A percentile compares a stretch with the other conserved stretches of the same genome.
phyloP scores from a whole-genome alignment of 2,888 invertebrate genomes.

The Caenorhabditis doughertyi region DNA sequence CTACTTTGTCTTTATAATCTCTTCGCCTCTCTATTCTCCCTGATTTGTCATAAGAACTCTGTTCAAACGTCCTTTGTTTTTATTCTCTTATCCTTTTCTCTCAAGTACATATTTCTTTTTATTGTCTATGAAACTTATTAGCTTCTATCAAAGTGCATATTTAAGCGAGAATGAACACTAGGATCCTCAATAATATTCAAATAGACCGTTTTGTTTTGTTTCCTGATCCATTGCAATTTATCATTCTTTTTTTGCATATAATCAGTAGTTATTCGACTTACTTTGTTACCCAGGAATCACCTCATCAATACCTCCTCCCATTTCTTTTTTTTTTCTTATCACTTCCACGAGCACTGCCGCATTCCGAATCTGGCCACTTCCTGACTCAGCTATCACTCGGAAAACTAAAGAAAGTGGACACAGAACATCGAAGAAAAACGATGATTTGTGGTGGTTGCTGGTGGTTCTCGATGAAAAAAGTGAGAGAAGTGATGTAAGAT shows the following conservation, averaged over 20 bases:
- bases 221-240: not conserved
- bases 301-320: slow-evolving; percentile 37
- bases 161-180: not conserved
- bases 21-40: not conserved
- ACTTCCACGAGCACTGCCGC: slow-evolving; percentile 52
- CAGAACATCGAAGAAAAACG: slow-evolving; percentile 24
- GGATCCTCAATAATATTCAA: not conserved
- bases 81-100: slow-evolving; percentile 8
- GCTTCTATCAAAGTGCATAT: slow-evolving; percentile 35
- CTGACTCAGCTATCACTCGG: slow-evolving; percentile 56
- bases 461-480: slow-evolving; percentile 35
- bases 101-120: slow-evolving; percentile 16
- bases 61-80: slow-evolving; percentile 25
- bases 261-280: slow-evolving; percentile 13
- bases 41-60: not conserved
- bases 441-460: slow-evolving; percentile 48
- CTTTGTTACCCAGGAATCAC: slow-evolving; percentile 31
- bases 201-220: slow-evolving; percentile 20
- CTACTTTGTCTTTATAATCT: not conserved
- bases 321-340: slow-evolving; percentile 7
- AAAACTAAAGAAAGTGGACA: slow-evolving; percentile 25
- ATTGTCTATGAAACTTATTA: not conserved
- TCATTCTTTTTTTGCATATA: not conserved
- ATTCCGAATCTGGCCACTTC: slow-evolving; percentile 59
- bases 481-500: slow-evolving; percentile 53